Evolutionary conservation across 2,797 vertebrate species (phyloP).

Genomic region (Dendrocincla tyrannina): DNA sequence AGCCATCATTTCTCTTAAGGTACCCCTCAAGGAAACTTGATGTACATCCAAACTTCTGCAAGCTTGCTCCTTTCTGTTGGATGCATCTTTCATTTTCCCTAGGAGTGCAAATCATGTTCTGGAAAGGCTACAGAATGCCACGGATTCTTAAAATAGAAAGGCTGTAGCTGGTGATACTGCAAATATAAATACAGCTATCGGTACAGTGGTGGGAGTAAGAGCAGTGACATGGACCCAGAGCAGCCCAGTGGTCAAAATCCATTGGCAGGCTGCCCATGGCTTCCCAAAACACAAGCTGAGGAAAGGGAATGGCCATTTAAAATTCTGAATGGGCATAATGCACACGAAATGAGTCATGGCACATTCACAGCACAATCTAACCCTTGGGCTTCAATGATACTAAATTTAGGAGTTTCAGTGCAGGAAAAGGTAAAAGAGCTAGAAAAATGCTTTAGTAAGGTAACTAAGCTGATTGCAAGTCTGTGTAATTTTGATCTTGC

Average conservation of each 20-base stretch:
- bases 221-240: not conserved
- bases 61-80: slow-evolving; percentile 55
- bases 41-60: slow-evolving; percentile 60
- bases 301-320: not conserved
- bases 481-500: not conserved
- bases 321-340: not conserved
- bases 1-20: slow-evolving; percentile 24
- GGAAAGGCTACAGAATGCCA: slow-evolving; percentile 45
- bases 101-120: slow-evolving; percentile 49
- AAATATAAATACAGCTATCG: slow-evolving; percentile 44
- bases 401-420: not conserved
- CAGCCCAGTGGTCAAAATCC: not conserved
- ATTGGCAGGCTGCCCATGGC: not conserved
- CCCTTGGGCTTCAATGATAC: not conserved
- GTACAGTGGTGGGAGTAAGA: not conserved
- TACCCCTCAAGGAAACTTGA: slow-evolving; percentile 51
- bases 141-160: slow-evolving; percentile 55
- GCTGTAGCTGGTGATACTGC: slow-evolving; percentile 33
- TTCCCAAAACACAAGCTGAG: not conserved
- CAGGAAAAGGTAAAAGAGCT: not conserved
- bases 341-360: not conserved
- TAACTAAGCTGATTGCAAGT: not conserved
- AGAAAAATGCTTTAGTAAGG: not conserved
- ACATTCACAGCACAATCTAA: not conserved
- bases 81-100: slow-evolving; percentile 41